phyloP scores from a whole-genome alignment of 2,888 invertebrate species.

The Listrodromus nycthemerus region DNA sequence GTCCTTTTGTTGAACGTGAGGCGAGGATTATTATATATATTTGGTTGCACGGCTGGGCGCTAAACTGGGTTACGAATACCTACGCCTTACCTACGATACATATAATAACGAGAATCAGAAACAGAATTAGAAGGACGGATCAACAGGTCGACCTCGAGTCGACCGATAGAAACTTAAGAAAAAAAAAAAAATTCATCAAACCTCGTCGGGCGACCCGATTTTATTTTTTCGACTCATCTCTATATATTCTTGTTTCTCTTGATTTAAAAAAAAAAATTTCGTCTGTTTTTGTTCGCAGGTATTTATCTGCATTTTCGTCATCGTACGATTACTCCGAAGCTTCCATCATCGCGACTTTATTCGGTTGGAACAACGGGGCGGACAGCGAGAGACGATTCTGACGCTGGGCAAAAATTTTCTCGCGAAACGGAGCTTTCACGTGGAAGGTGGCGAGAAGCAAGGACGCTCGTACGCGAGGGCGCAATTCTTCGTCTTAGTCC shows the following conservation, averaged over 20 bases:
- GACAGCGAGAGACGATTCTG: background rate
- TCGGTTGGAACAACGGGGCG: constrained; percentile 42
- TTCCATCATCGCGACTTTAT: constrained; percentile 4
- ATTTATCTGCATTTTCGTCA: constrained; percentile 30
- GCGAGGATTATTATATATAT: background rate
- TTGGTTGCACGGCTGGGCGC: background rate
- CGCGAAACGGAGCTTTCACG: constrained; percentile 26
- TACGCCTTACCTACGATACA: background rate
- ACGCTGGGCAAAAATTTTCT: constrained; percentile 26
- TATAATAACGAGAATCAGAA: too few species aligned
- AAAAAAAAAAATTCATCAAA: too few species aligned
- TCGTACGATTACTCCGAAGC: constrained; percentile 4
- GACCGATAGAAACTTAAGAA: too few species aligned
- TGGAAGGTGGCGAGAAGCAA: background rate
- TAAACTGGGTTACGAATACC: background rate
- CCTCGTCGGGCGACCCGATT: too few species aligned
- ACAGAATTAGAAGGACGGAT: too few species aligned
- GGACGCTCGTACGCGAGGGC: background rate
- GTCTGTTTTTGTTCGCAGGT: background rate
- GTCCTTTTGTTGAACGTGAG: constrained; percentile 27
- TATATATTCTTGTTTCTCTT: background rate
- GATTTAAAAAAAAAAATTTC: background rate
- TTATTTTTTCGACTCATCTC: too few species aligned
- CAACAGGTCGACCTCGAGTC: too few species aligned
- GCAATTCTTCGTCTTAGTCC: constrained; percentile 54